These are phyloP conservation scores for Phyto melanocephala DNA, from an alignment of 2,888 invertebrate genomes.

Conservation along the genomic window DNA sequence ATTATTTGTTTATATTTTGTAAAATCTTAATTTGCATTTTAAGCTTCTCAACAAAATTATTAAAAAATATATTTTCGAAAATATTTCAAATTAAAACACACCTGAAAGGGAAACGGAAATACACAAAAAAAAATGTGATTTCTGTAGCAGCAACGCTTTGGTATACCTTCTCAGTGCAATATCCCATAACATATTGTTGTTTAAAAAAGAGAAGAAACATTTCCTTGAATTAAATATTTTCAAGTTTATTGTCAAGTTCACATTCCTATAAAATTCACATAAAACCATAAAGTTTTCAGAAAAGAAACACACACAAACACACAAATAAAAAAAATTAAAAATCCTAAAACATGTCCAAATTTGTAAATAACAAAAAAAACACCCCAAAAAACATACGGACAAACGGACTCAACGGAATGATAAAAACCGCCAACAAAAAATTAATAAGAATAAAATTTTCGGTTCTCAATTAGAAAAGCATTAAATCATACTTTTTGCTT, in stretches of 20 bases:
- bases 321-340: background rate
- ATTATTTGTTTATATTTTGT: background rate
- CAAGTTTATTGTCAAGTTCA: constrained; percentile 46
- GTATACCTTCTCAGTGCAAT: background rate
- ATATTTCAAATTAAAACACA: background rate
- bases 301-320: background rate
- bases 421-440: constrained; percentile 14
- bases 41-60: background rate
- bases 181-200: background rate
- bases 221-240: constrained; percentile 11
- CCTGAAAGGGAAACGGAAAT: constrained; percentile 26
- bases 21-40: background rate
- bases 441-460: background rate
- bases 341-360: background rate
- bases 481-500: constrained; percentile 45
- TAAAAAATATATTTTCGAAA: background rate
- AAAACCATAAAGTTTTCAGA: constrained; percentile 18
- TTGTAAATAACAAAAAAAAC: background rate
- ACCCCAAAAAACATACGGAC: background rate
- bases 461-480: constrained; percentile 46
- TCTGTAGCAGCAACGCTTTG: background rate
- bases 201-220: background rate
- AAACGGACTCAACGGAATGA: constrained; percentile 10
- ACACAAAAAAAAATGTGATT: background rate
- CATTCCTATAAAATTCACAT: constrained; percentile 7